These are phyloP conservation scores for Genyomyrus donnyi DNA, from an alignment of 2,113 vertebrate species.

Conservation along the genomic window DNA sequence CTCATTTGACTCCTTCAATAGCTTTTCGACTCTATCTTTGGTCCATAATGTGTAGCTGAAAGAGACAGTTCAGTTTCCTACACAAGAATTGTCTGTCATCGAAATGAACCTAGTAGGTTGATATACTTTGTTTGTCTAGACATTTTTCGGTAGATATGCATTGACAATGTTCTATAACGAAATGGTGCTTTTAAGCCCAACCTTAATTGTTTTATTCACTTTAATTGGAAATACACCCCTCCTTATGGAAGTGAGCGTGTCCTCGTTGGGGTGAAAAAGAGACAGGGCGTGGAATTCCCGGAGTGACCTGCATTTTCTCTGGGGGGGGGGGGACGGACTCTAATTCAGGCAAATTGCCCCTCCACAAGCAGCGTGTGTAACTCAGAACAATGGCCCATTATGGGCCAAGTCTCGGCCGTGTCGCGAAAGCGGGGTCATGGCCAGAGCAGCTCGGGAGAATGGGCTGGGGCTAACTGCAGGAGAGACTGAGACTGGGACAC, in stretches of 20 bases:
- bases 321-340: background rate
- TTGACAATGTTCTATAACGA: background rate
- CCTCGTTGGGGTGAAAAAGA: background rate
- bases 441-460: background rate
- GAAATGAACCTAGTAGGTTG: background rate
- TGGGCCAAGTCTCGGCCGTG: background rate
- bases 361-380: background rate
- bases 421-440: background rate
- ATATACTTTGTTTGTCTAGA: background rate
- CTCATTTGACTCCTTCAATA: background rate
- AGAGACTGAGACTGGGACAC: background rate
- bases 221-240: background rate
- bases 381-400: background rate
- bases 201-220: background rate
- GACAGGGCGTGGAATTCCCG: background rate
- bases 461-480: background rate
- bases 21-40: background rate
- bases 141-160: background rate
- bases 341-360: constrained; percentile 1
- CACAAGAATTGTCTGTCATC: background rate
- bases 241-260: background rate
- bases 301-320: background rate
- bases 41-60: background rate
- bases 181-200: background rate
- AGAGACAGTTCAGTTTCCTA: background rate